phyloP scores from a whole-genome alignment of 2,888 invertebrate species.

The Harmothoe impar region DNA sequence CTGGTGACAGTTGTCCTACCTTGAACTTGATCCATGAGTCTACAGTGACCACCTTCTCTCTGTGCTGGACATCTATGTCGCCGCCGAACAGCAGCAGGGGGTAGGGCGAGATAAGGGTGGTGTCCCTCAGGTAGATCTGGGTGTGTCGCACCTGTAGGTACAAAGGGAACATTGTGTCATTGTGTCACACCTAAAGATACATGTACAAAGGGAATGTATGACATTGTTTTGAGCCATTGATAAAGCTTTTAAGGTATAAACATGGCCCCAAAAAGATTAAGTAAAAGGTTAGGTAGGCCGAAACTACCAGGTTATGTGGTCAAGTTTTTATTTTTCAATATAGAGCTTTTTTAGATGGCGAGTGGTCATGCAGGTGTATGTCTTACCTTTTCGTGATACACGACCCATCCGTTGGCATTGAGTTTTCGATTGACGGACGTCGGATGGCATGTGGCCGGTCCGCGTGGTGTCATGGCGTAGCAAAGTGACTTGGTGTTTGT shows the following conservation, averaged over 20 bases:
- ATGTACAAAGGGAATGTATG: too few species aligned
- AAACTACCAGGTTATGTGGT: too few species aligned
- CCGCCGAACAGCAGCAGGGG: conserved; percentile 73
- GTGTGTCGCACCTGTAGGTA: conserved; percentile 68
- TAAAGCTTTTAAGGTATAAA: too few species aligned
- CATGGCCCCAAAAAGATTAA: too few species aligned
- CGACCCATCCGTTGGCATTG: conserved; percentile 77
- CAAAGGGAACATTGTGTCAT: too few species aligned
- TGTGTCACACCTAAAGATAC: too few species aligned
- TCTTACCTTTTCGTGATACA: conserved; percentile 81
- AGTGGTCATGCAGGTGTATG: background rate
- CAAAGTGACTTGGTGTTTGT: conserved; percentile 73
- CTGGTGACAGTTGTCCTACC: conserved; percentile 68
- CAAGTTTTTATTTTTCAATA: too few species aligned
- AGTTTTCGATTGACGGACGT: conserved; percentile 80
- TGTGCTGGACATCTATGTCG: conserved; percentile 70
- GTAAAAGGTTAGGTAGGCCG: too few species aligned
- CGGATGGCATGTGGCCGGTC: conserved; percentile 78
- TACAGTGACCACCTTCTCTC: conserved; percentile 67
- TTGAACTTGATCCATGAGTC: conserved; percentile 71
- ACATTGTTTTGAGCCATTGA: too few species aligned
- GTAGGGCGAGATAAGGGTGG: conserved; percentile 66
- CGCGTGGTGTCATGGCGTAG: conserved; percentile 78
- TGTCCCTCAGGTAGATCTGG: conserved; percentile 68
- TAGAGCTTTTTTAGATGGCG: too few species aligned